Percentiles rank a stretch among this genome's conserved stretches.
Evolutionary conservation across 64 coral and sea anemone genomes (phyloP).

Genomic region (Cladopsammia gracilis): DNA sequence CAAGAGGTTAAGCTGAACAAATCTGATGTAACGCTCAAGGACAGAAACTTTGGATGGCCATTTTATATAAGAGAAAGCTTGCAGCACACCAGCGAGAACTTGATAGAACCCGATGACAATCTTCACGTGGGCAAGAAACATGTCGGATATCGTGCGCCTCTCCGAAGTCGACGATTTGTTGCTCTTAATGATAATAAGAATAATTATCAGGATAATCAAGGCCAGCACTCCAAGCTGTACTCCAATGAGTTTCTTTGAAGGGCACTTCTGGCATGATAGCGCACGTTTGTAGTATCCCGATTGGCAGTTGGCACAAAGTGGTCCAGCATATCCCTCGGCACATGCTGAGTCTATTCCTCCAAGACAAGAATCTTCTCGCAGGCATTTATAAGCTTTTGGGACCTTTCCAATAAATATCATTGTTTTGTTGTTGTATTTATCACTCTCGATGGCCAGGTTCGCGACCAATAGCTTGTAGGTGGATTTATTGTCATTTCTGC

Average conservation of each 20-base stretch:
- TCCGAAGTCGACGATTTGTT: background rate
- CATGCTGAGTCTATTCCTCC: slow-evolving; percentile 41
- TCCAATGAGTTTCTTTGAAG: background rate
- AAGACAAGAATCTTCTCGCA: slow-evolving; percentile 20
- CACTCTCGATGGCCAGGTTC: slow-evolving; percentile 17
- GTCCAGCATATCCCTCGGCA: slow-evolving; percentile 33
- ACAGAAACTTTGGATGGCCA: background rate
- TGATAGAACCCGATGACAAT: slow-evolving; percentile 66
- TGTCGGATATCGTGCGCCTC: background rate
- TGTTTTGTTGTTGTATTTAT: background rate
- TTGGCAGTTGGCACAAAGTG: slow-evolving; percentile 42
- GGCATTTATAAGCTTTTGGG: slow-evolving; percentile 41
- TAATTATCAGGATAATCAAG: background rate
- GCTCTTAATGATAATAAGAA: background rate
- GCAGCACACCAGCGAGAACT: background rate
- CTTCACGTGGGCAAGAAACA: slow-evolving; percentile 28
- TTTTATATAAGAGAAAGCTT: background rate
- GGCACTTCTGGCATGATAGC: background rate
- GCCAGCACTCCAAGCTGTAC: background rate
- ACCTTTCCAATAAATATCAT: background rate
- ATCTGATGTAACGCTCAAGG: slow-evolving; percentile 7
- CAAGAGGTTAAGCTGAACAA: slow-evolving; percentile 38
- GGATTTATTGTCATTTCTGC: background rate
- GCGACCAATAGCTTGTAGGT: background rate
- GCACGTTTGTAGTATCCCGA: slow-evolving; percentile 7